Percentiles rank a stretch among this genome's conserved stretches.
Evolutionary conservation across 2,797 vertebrate species (phyloP).

Genomic region (Microctenopoma lineatum): DNA sequence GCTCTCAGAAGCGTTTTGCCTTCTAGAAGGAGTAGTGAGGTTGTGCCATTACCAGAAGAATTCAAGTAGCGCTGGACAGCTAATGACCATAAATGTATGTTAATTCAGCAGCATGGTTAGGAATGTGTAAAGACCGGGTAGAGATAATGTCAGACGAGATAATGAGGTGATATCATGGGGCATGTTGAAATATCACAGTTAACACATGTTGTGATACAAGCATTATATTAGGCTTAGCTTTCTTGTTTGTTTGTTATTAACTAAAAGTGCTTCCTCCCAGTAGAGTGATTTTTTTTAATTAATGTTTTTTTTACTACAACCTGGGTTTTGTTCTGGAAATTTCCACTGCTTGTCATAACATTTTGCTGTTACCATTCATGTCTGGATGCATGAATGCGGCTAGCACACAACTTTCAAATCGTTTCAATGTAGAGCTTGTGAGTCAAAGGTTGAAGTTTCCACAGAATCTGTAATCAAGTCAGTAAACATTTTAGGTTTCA

Average conservation of each 20-base stretch:
- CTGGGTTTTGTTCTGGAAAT: too few species aligned
- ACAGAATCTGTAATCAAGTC: background rate
- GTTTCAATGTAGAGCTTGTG: background rate
- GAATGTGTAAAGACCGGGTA: background rate
- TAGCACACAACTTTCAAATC: background rate
- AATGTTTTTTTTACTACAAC: too few species aligned
- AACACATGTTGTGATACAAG: too few species aligned
- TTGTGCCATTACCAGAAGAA: background rate
- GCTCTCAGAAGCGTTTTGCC: constrained; percentile 12
- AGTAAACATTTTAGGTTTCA: background rate
- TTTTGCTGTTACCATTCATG: background rate
- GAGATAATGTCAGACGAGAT: background rate
- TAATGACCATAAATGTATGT: background rate
- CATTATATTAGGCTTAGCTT: too few species aligned
- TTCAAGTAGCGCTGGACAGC: background rate
- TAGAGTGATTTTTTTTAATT: too few species aligned
- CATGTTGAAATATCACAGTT: too few species aligned
- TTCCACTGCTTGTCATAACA: background rate
- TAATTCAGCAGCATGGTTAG: background rate
- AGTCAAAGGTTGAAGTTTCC: background rate
- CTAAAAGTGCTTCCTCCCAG: too few species aligned
- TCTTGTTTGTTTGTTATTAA: too few species aligned
- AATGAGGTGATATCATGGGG: too few species aligned
- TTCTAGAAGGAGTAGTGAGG: constrained; percentile 2
- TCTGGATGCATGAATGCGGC: background rate